Evolutionary conservation across 1,140 invertebrate species (phyloP).

Genomic region (Yoshiicerus persimilis): DNA sequence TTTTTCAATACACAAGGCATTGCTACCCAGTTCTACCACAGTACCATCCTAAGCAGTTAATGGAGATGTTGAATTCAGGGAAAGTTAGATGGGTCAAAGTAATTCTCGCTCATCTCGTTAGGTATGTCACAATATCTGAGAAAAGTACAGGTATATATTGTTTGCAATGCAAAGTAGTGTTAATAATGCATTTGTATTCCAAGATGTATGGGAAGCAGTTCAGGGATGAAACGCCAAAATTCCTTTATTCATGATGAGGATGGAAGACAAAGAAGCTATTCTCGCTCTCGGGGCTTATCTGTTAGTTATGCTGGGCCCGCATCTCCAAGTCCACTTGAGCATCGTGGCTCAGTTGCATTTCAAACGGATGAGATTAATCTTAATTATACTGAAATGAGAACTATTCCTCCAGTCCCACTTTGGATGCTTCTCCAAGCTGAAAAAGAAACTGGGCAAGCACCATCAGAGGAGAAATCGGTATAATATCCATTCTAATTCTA

Average conservation of each 20-base stretch:
- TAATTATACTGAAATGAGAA: constrained; percentile 94
- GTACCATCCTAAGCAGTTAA: constrained; percentile 98
- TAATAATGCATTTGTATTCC: background rate
- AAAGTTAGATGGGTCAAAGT: constrained; percentile 97
- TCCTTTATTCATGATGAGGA: constrained; percentile 62
- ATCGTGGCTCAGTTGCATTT: constrained; percentile 64
- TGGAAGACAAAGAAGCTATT: constrained; percentile 70
- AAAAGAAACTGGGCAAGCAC: constrained; percentile 65
- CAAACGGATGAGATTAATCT: constrained; percentile 80
- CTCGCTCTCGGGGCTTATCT: constrained; percentile 80
- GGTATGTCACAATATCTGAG: constrained; percentile 47
- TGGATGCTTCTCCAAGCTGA: constrained; percentile 95
- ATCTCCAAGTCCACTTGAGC: constrained; percentile 60
- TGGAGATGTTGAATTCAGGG: constrained; percentile 97
- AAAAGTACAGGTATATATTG: background rate
- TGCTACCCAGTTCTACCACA: constrained; percentile 97
- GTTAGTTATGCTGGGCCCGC: constrained; percentile 72
- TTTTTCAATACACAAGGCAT: constrained; percentile 58
- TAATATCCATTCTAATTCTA: constrained; percentile 25
- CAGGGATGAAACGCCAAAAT: constrained; percentile 51
- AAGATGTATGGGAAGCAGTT: constrained; percentile 41
- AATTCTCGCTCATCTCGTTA: constrained; percentile 92
- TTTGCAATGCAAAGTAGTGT: background rate
- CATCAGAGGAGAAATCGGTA: constrained; percentile 52
- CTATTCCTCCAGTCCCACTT: constrained; percentile 92